These are phyloP conservation scores for Dreissena rostriformis DNA, from an alignment of 1,140 invertebrate genomes.

Conservation along the genomic window DNA sequence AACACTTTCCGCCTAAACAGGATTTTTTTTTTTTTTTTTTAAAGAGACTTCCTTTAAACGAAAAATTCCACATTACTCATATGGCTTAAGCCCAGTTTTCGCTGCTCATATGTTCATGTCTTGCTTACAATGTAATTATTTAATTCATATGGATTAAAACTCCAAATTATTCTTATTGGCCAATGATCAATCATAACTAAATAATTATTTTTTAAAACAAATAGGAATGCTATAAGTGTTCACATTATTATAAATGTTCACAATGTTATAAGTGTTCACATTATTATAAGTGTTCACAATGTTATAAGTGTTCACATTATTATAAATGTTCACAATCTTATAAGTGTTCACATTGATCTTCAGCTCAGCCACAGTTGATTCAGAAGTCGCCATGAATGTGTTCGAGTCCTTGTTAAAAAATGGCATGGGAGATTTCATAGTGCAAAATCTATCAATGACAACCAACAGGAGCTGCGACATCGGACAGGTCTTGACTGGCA, in stretches of 20 bases:
- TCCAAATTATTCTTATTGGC: too few species aligned
- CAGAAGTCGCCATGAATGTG: neutral
- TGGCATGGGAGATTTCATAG: constrained; percentile 17
- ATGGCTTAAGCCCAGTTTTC: too few species aligned
- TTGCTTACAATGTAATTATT: too few species aligned
- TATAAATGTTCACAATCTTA: neutral
- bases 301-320: neutral
- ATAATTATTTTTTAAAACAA: too few species aligned
- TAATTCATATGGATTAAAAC: too few species aligned
- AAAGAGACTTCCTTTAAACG: too few species aligned
- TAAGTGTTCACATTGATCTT: neutral
- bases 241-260: neutral
- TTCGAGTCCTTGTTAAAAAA: constrained; percentile 33
- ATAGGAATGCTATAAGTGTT: neutral
- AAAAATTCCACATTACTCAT: too few species aligned
- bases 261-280: neutral
- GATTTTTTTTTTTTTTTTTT: neutral
- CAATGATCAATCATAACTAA: too few species aligned
- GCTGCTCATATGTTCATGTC: too few species aligned
- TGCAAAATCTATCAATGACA: constrained; percentile 7
- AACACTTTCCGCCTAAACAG: neutral
- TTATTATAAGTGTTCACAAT: neutral
- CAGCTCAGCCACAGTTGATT: neutral
- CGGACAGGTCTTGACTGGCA: constrained; percentile 25
- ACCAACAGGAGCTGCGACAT: constrained; percentile 13